These are phyloP conservation scores for Larimichthys crocea DNA, from an alignment of 2,113 vertebrate species.

Conservation along the genomic window DNA sequence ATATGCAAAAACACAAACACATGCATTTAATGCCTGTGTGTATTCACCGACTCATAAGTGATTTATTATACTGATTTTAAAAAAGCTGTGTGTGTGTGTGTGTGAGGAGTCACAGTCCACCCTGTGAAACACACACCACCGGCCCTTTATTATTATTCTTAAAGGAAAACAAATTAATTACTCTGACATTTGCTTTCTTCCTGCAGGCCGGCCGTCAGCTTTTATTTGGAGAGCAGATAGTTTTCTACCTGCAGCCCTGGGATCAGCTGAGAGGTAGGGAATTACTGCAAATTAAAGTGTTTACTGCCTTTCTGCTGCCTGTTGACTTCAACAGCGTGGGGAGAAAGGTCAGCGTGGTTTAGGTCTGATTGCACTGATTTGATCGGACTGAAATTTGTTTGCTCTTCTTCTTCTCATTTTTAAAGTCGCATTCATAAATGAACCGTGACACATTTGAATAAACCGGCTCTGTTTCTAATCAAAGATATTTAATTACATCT, in stretches of 20 bases:
- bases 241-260: constrained; percentile 42
- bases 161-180: constrained; percentile 47
- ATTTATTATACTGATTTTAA: constrained; percentile 45
- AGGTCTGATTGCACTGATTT: constrained; percentile 30
- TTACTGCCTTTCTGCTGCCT: constrained; percentile 36
- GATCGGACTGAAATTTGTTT: constrained; percentile 15
- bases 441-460: background rate
- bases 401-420: constrained; percentile 2
- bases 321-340: constrained; percentile 11
- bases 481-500: background rate
- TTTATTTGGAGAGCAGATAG: constrained; percentile 31
- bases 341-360: constrained; percentile 51
- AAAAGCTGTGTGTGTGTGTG: constrained; percentile 19
- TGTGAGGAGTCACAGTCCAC: constrained; percentile 14
- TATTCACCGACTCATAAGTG: constrained; percentile 5
- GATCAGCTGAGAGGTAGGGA: constrained; percentile 48
- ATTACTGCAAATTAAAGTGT: constrained; percentile 33
- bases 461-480: background rate
- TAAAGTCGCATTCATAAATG: constrained; percentile 1
- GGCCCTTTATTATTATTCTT: constrained; percentile 32
- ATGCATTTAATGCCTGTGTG: constrained; percentile 4
- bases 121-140: constrained; percentile 34
- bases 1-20: constrained; percentile 18
- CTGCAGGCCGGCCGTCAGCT: constrained; percentile 42
- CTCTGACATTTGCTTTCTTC: constrained; percentile 48